A percentile compares a stretch with the other conserved stretches of the same genome.
Evolutionary conservation across 2,888 invertebrate genomes (phyloP).

Genomic region (Dicyrtomina minuta): DNA sequence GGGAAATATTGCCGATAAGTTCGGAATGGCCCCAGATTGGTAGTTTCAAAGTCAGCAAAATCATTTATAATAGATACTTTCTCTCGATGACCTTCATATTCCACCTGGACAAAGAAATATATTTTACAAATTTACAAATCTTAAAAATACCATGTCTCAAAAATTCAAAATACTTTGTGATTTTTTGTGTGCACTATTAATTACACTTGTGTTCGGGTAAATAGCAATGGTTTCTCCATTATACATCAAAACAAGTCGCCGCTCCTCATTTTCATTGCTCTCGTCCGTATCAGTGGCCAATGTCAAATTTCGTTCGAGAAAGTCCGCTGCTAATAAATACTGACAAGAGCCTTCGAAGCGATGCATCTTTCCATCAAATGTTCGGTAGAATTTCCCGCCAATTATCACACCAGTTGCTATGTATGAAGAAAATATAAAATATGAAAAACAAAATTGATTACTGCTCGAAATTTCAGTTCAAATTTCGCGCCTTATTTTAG

Average conservation of each 20-base stretch:
- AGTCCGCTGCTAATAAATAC: conserved; percentile 81
- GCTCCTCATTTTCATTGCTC: neutral
- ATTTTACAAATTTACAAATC: too few relatives aligned
- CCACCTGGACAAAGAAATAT: conserved; percentile 4
- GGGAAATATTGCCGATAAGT: conserved; percentile 52
- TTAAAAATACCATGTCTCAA: too few relatives aligned
- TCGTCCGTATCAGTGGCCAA: conserved; percentile 64
- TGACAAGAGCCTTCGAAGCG: conserved; percentile 78
- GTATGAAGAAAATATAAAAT: conserved; percentile 37
- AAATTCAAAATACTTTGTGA: too few relatives aligned
- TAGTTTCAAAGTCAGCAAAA: conserved; percentile 13
- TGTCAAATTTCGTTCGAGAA: conserved; percentile 78
- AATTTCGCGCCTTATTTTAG: too few relatives aligned
- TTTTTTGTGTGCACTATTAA: too few relatives aligned
- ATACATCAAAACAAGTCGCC: conserved; percentile 61
- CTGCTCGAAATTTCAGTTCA: too few relatives aligned
- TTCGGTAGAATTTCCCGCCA: conserved; percentile 81
- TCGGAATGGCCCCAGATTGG: conserved; percentile 44
- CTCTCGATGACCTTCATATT: neutral
- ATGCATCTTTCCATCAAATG: conserved; percentile 80
- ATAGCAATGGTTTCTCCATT: conserved; percentile 67
- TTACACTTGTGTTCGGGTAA: conserved; percentile 66
- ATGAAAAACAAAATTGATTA: neutral
- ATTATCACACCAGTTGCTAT: conserved; percentile 70
- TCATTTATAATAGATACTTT: neutral